Evolutionary conservation across 2,113 vertebrate species (phyloP).

Genomic region (Sterrhoptilus dennistouni): DNA sequence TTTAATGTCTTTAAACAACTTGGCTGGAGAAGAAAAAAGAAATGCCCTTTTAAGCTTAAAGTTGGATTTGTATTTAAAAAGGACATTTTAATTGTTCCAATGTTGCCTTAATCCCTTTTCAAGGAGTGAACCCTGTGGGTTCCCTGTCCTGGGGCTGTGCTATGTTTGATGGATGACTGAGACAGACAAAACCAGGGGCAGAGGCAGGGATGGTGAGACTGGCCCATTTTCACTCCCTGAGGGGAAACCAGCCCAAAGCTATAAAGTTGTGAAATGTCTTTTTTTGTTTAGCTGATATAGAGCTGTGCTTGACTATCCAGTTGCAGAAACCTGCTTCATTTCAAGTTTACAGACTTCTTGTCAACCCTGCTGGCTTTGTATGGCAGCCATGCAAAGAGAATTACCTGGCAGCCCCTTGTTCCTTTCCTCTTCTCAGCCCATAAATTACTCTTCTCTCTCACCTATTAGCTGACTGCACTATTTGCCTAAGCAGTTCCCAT

Average conservation of each 20-base stretch:
- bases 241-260: neutral
- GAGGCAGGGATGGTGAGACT: neutral
- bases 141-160: neutral
- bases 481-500: neutral
- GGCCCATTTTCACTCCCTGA: neutral
- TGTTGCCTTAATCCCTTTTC: neutral
- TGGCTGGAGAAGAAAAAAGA: neutral
- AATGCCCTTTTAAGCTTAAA: neutral
- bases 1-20: neutral
- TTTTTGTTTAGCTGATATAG: neutral
- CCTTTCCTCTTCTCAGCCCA: neutral
- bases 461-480: neutral
- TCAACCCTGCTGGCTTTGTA: neutral
- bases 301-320: neutral
- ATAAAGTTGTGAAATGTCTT: neutral
- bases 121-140: neutral
- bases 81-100: neutral
- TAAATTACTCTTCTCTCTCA: conserved; percentile 17
- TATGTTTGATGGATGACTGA: neutral
- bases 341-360: neutral
- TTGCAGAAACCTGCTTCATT: neutral
- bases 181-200: neutral
- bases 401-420: neutral
- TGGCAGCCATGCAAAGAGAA: neutral
- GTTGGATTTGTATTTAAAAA: neutral